These are phyloP conservation scores for Channa argus DNA, from an alignment of 2,113 vertebrate genomes.

Conservation along the genomic window DNA sequence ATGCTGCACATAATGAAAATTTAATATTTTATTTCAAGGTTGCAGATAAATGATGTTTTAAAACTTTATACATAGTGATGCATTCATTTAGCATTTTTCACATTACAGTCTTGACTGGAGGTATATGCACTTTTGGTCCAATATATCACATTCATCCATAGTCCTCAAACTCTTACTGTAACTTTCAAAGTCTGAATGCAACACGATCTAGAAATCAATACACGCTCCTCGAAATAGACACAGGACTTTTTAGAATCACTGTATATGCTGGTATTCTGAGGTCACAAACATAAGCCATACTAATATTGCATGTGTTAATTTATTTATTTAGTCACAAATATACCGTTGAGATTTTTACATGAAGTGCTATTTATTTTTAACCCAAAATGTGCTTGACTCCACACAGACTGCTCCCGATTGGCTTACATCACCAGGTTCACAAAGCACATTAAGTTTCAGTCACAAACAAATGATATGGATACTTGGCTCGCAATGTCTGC, in stretches of 20 bases:
- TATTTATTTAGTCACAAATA: too few relatives aligned
- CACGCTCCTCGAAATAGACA: conserved; percentile 25
- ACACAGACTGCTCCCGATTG: conserved; percentile 18
- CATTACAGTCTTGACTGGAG: background rate
- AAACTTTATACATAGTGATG: background rate
- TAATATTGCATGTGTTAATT: too few relatives aligned
- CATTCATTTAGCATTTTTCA: conserved; percentile 30
- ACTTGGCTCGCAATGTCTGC: conserved; percentile 52
- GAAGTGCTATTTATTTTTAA: background rate
- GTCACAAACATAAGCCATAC: background rate
- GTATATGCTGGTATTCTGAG: background rate
- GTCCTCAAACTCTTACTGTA: conserved; percentile 1
- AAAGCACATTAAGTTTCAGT: conserved; percentile 51
- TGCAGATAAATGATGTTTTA: conserved; percentile 18
- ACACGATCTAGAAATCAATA: conserved; percentile 42
- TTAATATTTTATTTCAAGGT: conserved; percentile 39
- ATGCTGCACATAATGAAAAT: conserved; percentile 23
- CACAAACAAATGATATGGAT: conserved; percentile 61
- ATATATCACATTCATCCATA: conserved; percentile 12
- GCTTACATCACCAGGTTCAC: conserved; percentile 39
- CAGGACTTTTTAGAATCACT: background rate
- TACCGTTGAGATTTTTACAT: too few relatives aligned
- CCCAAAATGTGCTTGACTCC: background rate
- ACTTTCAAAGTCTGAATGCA: conserved; percentile 19
- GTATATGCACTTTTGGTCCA: conserved; percentile 3